A percentile compares a stretch with the other conserved stretches of the same genome.
Conservation (phyloP, 2,888 invertebrate species). For the Platynereis dumerilii region DNA sequence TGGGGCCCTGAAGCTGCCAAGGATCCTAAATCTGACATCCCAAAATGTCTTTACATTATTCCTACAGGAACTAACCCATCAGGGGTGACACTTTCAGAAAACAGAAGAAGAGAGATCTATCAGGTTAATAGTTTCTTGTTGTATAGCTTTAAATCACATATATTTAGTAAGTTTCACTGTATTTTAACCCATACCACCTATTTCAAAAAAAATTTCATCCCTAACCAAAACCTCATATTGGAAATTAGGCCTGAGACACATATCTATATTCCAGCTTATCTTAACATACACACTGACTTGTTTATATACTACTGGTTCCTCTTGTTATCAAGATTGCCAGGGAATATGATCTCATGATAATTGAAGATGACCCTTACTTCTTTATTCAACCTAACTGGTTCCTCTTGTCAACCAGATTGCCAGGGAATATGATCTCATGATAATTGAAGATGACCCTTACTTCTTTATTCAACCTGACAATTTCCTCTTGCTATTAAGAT, state of each 20-base stretch:
- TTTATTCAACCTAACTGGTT: no score
- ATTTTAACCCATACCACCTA: no score
- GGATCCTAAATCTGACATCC: not conserved
- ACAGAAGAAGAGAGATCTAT: not conserved
- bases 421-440: constrained; percentile 77
- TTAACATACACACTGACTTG: no score
- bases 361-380: constrained; percentile 86
- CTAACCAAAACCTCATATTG: no score
- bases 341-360: constrained; percentile 77
- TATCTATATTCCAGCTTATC: no score
- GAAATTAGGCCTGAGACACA: no score
- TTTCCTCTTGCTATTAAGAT: no score
- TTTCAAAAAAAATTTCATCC: no score
- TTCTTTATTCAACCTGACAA: no score
- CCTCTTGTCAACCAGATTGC: constrained; percentile 68
- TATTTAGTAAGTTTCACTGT: no score
- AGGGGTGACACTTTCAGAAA: not conserved
- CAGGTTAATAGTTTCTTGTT: not conserved
- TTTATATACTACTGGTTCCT: no score
- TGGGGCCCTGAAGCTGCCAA: not conserved
- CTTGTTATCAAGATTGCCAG: constrained; percentile 70
- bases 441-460: constrained; percentile 84
- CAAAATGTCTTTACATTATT: not conserved
- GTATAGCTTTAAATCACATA: no score
- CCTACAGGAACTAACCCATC: not conserved